Percentiles rank a stretch among this genome's conserved stretches.
Conservation (phyloP, 2,888 invertebrate genomes). For the Lochmaea capreae region DNA sequence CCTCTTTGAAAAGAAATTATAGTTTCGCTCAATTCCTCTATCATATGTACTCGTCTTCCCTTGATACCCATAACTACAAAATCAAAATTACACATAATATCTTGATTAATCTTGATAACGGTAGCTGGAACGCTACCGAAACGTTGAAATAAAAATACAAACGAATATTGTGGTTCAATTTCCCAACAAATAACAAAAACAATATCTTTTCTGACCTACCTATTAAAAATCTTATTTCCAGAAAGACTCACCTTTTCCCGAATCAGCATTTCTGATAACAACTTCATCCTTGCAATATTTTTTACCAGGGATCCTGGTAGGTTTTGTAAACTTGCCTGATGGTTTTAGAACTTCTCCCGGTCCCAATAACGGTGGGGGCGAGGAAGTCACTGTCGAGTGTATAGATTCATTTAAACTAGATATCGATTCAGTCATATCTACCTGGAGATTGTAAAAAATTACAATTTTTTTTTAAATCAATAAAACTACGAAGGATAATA, state of each 20-base stretch:
- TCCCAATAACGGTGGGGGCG: slow-evolving; percentile 72
- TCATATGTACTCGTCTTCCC: slow-evolving; percentile 97
- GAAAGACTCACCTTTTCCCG: slow-evolving; percentile 84
- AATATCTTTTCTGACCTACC: neutral
- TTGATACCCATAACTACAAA: slow-evolving; percentile 97
- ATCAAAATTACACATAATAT: slow-evolving; percentile 57
- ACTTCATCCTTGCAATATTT: slow-evolving; percentile 94
- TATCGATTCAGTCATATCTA: slow-evolving; percentile 60
- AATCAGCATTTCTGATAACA: slow-evolving; percentile 93
- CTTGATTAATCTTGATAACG: no score
- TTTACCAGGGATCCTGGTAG: slow-evolving; percentile 91
- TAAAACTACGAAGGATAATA: neutral
- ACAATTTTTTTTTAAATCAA: no score
- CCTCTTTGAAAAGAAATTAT: slow-evolving; percentile 99
- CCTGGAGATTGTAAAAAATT: slow-evolving; percentile 47
- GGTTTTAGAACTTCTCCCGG: slow-evolving; percentile 89
- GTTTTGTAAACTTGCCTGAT: slow-evolving; percentile 89
- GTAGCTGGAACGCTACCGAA: no score
- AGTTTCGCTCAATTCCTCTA: slow-evolving; percentile 98
- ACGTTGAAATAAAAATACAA: no score
- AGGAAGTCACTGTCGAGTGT: slow-evolving; percentile 67
- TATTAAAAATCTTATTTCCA: neutral
- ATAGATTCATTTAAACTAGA: slow-evolving; percentile 67
- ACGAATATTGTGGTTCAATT: no score
- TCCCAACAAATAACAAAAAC: no score